phyloP scores from a whole-genome alignment of 2,888 invertebrate species.

The Cosmia pyralina region DNA sequence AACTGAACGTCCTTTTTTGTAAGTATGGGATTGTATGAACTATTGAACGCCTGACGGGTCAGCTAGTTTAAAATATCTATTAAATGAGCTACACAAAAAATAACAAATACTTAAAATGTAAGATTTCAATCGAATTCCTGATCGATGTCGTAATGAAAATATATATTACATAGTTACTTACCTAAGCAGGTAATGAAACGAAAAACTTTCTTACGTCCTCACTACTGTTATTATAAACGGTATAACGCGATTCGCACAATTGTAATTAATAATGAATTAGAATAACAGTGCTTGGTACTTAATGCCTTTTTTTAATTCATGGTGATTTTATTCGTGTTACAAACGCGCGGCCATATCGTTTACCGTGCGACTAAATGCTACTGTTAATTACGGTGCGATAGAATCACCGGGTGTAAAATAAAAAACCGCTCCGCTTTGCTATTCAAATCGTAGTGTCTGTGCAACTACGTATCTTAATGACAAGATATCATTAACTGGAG shows the following conservation, averaged over 20 bases:
- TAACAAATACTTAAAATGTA: neutral
- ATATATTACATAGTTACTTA: slow-evolving; percentile 13
- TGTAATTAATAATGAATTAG: slow-evolving; percentile 70
- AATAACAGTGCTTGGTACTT: slow-evolving; percentile 64
- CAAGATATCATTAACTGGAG: slow-evolving; percentile 61
- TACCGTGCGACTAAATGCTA: slow-evolving; percentile 85
- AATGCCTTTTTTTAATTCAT: slow-evolving; percentile 73
- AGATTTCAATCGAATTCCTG: slow-evolving; percentile 19
- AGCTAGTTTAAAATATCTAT: neutral
- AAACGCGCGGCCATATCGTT: slow-evolving; percentile 75
- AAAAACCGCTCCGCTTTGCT: slow-evolving; percentile 85
- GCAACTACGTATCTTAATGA: slow-evolving; percentile 79
- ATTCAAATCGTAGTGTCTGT: slow-evolving; percentile 82
- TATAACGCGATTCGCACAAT: slow-evolving; percentile 47
- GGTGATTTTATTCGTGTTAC: slow-evolving; percentile 73
- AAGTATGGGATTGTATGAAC: too few species aligned
- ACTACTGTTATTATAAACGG: slow-evolving; percentile 48
- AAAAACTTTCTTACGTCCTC: slow-evolving; percentile 38
- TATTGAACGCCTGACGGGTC: too few species aligned
- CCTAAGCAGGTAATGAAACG: neutral
- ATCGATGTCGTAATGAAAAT: slow-evolving; percentile 39
- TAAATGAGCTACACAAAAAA: neutral
- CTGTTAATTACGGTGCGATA: slow-evolving; percentile 84
- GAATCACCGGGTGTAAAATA: slow-evolving; percentile 84
- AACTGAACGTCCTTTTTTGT: too few species aligned